Base-by-base conservation (phyloP, 1,140 invertebrate species). In the Microplitis mediator region DNA sequence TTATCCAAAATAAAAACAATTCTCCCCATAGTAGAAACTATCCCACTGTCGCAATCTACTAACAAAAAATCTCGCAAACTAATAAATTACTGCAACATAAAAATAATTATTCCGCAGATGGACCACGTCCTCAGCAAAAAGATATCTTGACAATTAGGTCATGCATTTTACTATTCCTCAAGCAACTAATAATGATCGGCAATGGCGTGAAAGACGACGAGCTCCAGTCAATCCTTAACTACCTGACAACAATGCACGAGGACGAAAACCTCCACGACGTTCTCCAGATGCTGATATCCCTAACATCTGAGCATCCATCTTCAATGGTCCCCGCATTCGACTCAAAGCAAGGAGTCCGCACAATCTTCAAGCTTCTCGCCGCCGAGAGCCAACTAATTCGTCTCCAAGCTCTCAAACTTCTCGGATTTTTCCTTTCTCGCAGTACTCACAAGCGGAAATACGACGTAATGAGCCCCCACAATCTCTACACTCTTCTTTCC, bases 261-360 rank as follows among this genome's bases (percentile, higher is more conserved):
- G 97, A 99, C 89, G 98, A 99, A 87, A 99, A 99, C 88, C 88
- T 99, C 45, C 96, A 98, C 80, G 98, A 99, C 86, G 97, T 99
- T 1, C 88, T 99, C 61, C 95, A 98, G 89, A 96, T 99, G 91
- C 89, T 98, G 52, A 98, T 99, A 83, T 95, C 95, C 1, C 88
- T 99, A 51, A 98, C 99, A 95, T 96, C 96, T 4, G 97, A 99
- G 84, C 97, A 99, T 86, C 98, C 98, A 0, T 95, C 97, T 61
- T 97, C 97, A 2, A 97, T 99, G 95, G 97, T 99, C 72, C 98
- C 98, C 62, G 96, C 97, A 60, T 99, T 99, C 87, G 98, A 99
- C 88, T 92, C 93, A 50, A 99, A 99, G 90, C 93, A 97, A 79
- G 98, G 98, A 68, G 93, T 99, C 13, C 90, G 96, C 81, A 97